Base-by-base conservation (phyloP, 2,113 vertebrate species). In the Hydrolagus affinis region DNA sequence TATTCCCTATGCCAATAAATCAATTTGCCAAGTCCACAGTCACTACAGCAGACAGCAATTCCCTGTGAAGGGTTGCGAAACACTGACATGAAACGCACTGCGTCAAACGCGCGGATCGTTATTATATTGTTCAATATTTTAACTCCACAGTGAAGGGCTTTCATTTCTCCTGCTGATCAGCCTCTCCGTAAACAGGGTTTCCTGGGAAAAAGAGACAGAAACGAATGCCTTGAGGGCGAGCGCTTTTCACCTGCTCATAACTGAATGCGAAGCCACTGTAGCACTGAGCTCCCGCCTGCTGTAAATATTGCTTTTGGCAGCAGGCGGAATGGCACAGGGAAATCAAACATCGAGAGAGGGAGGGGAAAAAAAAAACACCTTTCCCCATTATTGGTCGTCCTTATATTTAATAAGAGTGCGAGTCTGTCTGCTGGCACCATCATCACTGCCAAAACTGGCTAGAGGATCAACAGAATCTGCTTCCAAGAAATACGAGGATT, bases 401-500 rank as follows among this genome's bases (percentile, higher is more conserved):
- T 14, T 17, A 15, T 17, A 15, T 30, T 73, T 73, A 17, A 30
- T 73, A 28, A 30, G 71, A 73, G 25, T 15, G 71, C 12, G 10
- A 4, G 21, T 62, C 62, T 62, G n/a, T 23, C 76, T 78, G 44
- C 1, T 15, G 15, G 59, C 59, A 78, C 59, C 15, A 4, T 78
- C n/a, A 4, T 15, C 9, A 62, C n/a, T 25, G 2, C 8, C n/a
- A 62, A 59, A 25, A 14, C 57, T 17, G 6, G 76, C 59, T 62
- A 11, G 25, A 78, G 15, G n/a, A 62, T 62, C 76, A 62, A 4
- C 11, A 4, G 17, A 8, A n/a, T 59, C 12, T 21, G 21, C 21
- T n/a, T 57, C 44, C 59, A 62, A 78, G 76, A 78, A 78, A 62
- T 78, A 59, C 76, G 8, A 59, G 76, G 76, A 78, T 25, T 62